Percentiles rank a stretch among this genome's conserved stretches.
Evolutionary conservation across 2,797 vertebrate genomes (phyloP).

Genomic region (Catamblyrhynchus diadema): DNA sequence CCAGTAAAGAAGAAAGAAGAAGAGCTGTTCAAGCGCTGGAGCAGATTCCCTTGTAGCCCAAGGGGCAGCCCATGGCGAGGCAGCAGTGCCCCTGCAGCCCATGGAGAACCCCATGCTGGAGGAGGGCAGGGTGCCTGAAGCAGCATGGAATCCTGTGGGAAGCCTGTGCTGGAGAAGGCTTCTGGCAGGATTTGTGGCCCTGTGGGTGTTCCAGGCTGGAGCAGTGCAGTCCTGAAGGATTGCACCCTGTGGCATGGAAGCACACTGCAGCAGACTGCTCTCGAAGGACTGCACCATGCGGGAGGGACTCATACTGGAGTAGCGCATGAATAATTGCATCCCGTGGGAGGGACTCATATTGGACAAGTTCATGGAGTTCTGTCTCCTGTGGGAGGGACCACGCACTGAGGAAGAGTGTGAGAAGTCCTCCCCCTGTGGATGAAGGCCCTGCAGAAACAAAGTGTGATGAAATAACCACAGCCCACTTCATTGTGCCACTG

Average conservation of each 20-base stretch:
- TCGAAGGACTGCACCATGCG: background rate
- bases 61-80: fast-evolving
- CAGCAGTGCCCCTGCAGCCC: background rate
- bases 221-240: background rate
- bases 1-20: background rate
- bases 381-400: background rate
- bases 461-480: background rate
- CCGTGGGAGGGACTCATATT: background rate
- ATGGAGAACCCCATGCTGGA: background rate
- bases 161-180: background rate
- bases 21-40: fast-evolving
- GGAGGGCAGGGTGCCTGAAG: background rate
- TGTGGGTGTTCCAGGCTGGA: background rate
- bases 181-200: too few relatives aligned
- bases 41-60: background rate
- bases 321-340: background rate
- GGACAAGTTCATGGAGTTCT: background rate
- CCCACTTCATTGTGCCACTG: background rate
- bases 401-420: background rate
- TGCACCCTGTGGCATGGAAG: background rate
- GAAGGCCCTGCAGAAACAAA: background rate
- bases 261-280: background rate
- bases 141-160: background rate
- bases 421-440: background rate
- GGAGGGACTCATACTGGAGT: background rate